A percentile compares a stretch with the other conserved stretches of the same genome.
Conservation (phyloP, 2,797 vertebrate species). For the Hirundo rustica region DNA sequence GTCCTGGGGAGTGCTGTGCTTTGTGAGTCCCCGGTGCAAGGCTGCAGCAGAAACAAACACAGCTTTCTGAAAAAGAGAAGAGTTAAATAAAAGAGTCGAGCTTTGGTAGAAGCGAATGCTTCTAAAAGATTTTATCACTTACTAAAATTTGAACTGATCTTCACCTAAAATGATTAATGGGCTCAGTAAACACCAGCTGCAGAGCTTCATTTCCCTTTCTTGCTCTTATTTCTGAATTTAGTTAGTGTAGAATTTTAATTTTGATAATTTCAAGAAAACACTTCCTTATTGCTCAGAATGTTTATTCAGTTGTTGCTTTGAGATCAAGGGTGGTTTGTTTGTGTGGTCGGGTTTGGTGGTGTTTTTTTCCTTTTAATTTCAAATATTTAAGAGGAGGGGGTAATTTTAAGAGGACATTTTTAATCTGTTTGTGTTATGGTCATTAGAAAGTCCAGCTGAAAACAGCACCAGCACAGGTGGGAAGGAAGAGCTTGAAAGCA, state of each 20-base stretch:
- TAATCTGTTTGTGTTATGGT: rapidly evolving
- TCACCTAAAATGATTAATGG: not conserved
- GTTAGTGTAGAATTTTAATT: not conserved
- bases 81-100: not conserved
- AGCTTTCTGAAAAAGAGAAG: not conserved
- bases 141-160: not conserved
- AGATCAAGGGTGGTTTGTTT: not conserved
- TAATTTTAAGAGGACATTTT: not conserved
- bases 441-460: not conserved
- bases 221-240: not conserved
- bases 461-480: not conserved
- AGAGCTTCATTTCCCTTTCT: not conserved
- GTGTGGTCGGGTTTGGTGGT: not conserved
- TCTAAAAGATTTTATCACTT: not conserved
- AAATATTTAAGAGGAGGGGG: not conserved
- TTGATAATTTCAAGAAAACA: not conserved
- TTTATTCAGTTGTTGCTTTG: not conserved
- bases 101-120: not conserved
- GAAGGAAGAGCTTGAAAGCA: not conserved
- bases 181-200: not conserved
- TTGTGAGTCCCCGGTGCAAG: not conserved
- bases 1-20: not conserved
- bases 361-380: not conserved
- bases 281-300: not conserved
- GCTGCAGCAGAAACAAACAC: not conserved